These are phyloP conservation scores for Geococcyx californianus DNA, from an alignment of 2,113 vertebrate species.

Conservation along the genomic window DNA sequence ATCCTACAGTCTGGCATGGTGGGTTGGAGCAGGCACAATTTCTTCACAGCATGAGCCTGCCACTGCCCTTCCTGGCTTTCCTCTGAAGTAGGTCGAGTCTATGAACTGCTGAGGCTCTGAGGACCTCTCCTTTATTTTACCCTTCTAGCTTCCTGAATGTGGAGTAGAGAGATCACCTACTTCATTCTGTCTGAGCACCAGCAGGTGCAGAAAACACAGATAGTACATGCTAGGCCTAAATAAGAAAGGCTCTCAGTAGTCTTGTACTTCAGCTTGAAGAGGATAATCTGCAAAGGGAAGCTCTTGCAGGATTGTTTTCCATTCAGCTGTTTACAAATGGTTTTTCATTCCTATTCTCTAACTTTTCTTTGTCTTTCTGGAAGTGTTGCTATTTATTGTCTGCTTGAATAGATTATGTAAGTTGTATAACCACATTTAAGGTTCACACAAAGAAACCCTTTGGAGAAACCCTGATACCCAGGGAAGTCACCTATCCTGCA, in stretches of 20 bases:
- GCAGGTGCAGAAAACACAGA: neutral
- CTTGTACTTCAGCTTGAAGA: neutral
- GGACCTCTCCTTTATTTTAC: neutral
- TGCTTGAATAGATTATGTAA: neutral
- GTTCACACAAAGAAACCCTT: too few species aligned
- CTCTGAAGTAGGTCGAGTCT: slow-evolving; percentile 49
- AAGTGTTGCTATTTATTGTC: neutral
- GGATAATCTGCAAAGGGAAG: neutral
- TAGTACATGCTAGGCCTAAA: neutral
- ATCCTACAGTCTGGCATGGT: neutral
- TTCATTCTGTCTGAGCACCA: neutral
- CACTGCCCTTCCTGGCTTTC: neutral
- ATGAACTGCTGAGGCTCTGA: neutral
- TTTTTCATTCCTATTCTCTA: neutral
- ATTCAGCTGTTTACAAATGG: neutral
- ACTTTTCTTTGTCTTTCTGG: neutral
- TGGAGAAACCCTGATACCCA: neutral
- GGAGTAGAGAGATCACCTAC: neutral
- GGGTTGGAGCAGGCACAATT: slow-evolving; percentile 49
- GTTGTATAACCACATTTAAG: neutral
- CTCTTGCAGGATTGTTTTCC: neutral
- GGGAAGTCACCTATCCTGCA: neutral
- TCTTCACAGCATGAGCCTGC: slow-evolving; percentile 34
- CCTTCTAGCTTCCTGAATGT: neutral
- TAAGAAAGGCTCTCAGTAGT: neutral